phyloP scores from a whole-genome alignment of 2,797 vertebrate genomes.

The Macroramphosus scolopax region DNA sequence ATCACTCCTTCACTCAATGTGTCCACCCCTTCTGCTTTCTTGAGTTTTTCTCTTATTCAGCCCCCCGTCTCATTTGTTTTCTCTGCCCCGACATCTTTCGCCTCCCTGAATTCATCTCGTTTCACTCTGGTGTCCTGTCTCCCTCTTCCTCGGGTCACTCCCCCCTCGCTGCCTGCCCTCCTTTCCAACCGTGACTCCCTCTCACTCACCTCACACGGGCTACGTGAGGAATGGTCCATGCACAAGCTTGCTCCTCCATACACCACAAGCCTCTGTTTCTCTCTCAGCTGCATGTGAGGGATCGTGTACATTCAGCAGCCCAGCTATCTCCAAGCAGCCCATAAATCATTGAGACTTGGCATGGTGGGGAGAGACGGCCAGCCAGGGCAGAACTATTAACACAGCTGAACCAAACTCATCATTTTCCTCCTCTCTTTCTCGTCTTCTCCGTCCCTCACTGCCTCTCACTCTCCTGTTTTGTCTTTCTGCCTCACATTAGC shows the following conservation, averaged over 20 bases:
- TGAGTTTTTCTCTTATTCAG: slow-evolving; percentile 33
- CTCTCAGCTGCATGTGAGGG: slow-evolving; percentile 44
- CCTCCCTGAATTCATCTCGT: slow-evolving; percentile 21
- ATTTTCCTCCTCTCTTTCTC: slow-evolving; percentile 35
- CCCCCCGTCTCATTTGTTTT: slow-evolving; percentile 27
- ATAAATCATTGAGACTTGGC: slow-evolving; percentile 70
- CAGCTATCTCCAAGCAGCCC: slow-evolving; percentile 71
- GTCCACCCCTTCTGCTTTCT: slow-evolving; percentile 20
- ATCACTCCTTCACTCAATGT: slow-evolving; percentile 31
- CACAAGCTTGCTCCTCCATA: slow-evolving; percentile 16
- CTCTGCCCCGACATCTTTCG: slow-evolving; percentile 21
- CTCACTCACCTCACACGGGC: too few species aligned
- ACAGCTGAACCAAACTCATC: slow-evolving; percentile 58
- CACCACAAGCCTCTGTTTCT: slow-evolving; percentile 22
- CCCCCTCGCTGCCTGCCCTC: slow-evolving; percentile 10
- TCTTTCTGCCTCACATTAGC: slow-evolving; percentile 16
- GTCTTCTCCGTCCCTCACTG: slow-evolving; percentile 25
- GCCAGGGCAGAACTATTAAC: slow-evolving; percentile 65
- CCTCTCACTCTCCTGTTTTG: slow-evolving; percentile 2
- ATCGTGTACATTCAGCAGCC: slow-evolving; percentile 58
- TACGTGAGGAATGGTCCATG: slow-evolving; percentile 40
- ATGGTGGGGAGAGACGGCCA: slow-evolving; percentile 43
- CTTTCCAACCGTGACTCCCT: slow-evolving; percentile 5
- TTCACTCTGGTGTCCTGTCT: slow-evolving; percentile 5
- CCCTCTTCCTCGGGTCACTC: slow-evolving; percentile 23